phyloP scores from a whole-genome alignment of 2,113 vertebrate species.

The Pipa parva region DNA sequence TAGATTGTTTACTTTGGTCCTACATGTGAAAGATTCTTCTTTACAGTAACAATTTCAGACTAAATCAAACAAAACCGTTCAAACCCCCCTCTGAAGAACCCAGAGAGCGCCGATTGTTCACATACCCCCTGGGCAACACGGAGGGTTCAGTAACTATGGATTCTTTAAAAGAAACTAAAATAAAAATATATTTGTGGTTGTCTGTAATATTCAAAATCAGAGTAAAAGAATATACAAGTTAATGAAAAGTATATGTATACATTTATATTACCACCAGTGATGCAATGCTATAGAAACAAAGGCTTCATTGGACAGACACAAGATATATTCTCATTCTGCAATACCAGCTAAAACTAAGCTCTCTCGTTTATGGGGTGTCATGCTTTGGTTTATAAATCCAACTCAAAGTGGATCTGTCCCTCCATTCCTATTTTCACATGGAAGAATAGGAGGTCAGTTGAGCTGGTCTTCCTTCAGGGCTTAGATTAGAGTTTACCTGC shows the following conservation, averaged over 20 bases:
- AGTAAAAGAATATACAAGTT: slow-evolving; percentile 17
- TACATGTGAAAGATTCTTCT: background rate
- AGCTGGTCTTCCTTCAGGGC: too few species aligned
- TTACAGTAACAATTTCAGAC: background rate
- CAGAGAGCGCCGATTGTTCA: background rate
- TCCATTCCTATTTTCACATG: too few species aligned
- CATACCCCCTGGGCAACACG: background rate
- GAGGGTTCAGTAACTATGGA: background rate
- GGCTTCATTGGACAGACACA: background rate
- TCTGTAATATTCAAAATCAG: slow-evolving; percentile 23
- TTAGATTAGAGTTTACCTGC: too few species aligned
- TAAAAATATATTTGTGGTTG: background rate
- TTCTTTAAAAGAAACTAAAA: slow-evolving; percentile 1
- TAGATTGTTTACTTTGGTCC: slow-evolving; percentile 20
- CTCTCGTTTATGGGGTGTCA: background rate
- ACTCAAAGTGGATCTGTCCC: too few species aligned
- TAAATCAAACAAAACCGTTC: background rate
- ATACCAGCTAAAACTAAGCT: background rate
- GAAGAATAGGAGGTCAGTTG: too few species aligned
- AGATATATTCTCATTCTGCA: background rate
- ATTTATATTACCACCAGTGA: slow-evolving; percentile 9
- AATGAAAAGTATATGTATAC: slow-evolving; percentile 12
- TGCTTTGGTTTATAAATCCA: too few species aligned
- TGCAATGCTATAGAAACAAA: slow-evolving; percentile 6
- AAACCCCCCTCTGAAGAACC: background rate